A percentile compares a stretch with the other conserved stretches of the same genome.
Conservation (phyloP, 2,113 vertebrate genomes). For the Poeciliopsis turrubarensis region DNA sequence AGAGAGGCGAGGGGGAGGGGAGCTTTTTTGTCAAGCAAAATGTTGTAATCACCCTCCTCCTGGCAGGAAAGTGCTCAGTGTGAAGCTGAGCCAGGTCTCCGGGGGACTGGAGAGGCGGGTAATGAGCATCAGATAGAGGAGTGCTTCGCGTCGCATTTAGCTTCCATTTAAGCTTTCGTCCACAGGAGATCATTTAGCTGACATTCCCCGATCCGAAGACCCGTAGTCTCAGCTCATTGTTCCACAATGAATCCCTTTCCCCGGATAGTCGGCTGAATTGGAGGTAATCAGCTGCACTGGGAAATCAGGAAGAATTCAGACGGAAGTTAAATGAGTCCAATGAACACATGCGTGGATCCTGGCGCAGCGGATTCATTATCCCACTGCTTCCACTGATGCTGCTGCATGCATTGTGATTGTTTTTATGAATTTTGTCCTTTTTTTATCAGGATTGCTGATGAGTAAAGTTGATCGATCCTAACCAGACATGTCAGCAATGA, state of each 20-base stretch:
- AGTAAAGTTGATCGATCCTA: constrained; percentile 3
- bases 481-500: constrained; percentile 5
- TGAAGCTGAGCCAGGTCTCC: constrained; percentile 68
- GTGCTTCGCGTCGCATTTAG: constrained; percentile 60
- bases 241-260: constrained; percentile 46
- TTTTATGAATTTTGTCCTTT: constrained; percentile 30
- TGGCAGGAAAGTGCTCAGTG: constrained; percentile 66
- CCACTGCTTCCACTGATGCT: constrained; percentile 30
- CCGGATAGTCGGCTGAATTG: constrained; percentile 54
- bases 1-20: constrained; percentile 33
- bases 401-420: constrained; percentile 28
- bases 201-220: constrained; percentile 30
- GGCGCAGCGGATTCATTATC: constrained; percentile 26
- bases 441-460: constrained; percentile 29
- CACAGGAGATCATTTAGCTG: constrained; percentile 71
- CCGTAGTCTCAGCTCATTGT: constrained; percentile 36
- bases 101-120: constrained; percentile 63
- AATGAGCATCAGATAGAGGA: constrained; percentile 74
- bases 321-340: constrained; percentile 53
- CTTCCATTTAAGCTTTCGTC: constrained; percentile 62
- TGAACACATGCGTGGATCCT: constrained; percentile 36
- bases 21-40: constrained; percentile 69
- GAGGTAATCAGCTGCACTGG: constrained; percentile 59
- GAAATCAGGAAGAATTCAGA: constrained; percentile 51
- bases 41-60: constrained; percentile 77